Evolutionary conservation across 2,797 vertebrate genomes (phyloP), one percentile per base, ranked within the genome.

Genomic region (Pipistrellus pygmaeus): DNA sequence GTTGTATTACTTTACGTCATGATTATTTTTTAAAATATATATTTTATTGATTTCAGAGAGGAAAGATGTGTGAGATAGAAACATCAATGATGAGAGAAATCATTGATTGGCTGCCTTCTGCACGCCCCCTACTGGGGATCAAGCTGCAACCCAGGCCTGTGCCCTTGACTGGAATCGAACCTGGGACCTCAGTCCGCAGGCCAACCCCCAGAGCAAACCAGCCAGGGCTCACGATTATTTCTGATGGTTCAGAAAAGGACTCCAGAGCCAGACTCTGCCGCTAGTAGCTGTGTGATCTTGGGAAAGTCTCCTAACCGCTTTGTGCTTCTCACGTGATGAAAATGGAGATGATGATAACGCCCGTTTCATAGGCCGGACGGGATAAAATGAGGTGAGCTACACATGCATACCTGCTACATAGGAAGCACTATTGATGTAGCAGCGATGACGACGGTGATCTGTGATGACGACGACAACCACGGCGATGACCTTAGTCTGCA

Each of bases 161-260:
- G 38, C 38, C 38, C 38, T 41, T 41, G 38, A 41, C 38, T 41
- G 6, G 38, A 41, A 51, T 51, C 48, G 13, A 51, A 18, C 51
- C 51, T 51, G 51, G 17, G 51, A 51, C 51, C 51, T 51, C 51
- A 18, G 51, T 18, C 51, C 51, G 5, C 51, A 51, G 51, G 48
- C 48, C 51, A 18, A 51, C 18, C 51, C 53, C 23, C 53, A 2
- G 53, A 55, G 20, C 53, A 21, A 55, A 55, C 53, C 53, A 55
- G 20, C 53, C 8, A 55, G 53, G 53, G 53, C 53, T 32, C 62
- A 46, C 18, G 44, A 32, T 80, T 72, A 51, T 35, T 83, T 88
- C 75, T 71, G 21, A 88, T 76, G 51, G 51, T 51, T 89, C 75
- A 71, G 89, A 81, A 76, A 51, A 83, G 64, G 27, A 44, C 62